Evolutionary conservation across 1,140 invertebrate species (phyloP), one percentile per base, ranked within the genome.

Genomic region (Drepana arcuata): DNA sequence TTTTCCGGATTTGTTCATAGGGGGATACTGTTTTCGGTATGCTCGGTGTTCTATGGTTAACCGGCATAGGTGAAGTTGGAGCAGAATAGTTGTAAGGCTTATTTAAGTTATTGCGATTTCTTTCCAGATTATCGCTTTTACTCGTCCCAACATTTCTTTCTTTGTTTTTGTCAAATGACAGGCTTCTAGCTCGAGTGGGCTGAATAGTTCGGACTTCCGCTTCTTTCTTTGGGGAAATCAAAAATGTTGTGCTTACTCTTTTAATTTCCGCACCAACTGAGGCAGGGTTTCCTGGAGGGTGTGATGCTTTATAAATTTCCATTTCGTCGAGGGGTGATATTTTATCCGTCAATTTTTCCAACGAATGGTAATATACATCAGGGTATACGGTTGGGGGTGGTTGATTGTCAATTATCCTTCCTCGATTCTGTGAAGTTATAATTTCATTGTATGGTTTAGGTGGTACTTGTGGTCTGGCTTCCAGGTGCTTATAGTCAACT

Each of bases 151-250:
- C 27, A 15, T 16, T 48, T 26, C 16, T 30, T 7, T 38, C 33
- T 32, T 41, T 60, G 12, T 42, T 40, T 41, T 70, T 74, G 34
- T 75, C 65, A 26, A 75, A 60, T 2, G 74, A 82, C 26, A 81
- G 55, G 48, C 71, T 82, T 45, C 73, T 54, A 16, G 80, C 78
- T 51, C 75, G 57, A 2, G 51, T 77, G n/a, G 77, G 75, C 49
- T 81, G 69, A 29, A 74, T 74, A 12, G 66, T 75, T 41, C 77
- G 49, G 2, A 83, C 78, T 52, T 79, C 74, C 0, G 80, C 74
- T 68, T 82, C 74, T 48, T 82, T 83, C 49, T 79, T 83, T 2
- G 80, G 80, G n/a, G 75, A 81, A 44, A 83, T 80, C 7, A 78
- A 54, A 34, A 83, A 79, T 47, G 66, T 73, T 13, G 80, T 83